A percentile compares a stretch with the other conserved stretches of the same genome.
phyloP scores from a whole-genome alignment of 2,113 vertebrate species.

The Varanus salvator region DNA sequence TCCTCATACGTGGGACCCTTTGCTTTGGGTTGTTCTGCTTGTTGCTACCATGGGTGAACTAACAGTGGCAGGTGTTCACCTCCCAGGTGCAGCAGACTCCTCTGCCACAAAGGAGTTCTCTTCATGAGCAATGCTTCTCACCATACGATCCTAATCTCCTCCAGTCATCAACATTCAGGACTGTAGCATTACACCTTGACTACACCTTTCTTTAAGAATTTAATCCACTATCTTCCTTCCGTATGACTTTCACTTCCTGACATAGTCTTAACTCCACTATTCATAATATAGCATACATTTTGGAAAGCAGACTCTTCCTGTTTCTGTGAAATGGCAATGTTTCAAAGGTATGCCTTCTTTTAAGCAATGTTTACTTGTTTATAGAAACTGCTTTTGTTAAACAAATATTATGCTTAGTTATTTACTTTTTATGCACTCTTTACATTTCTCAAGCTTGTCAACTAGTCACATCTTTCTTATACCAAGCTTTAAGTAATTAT shows the following conservation, averaged over 20 bases:
- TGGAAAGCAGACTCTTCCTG: background rate
- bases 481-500: background rate
- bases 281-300: background rate
- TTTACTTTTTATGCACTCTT: background rate
- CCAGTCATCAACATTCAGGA: too few relatives aligned
- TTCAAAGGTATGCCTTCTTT: background rate
- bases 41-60: too few relatives aligned
- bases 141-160: too few relatives aligned
- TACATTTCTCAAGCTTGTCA: background rate
- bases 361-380: conserved; percentile 3
- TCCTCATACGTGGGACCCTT: too few relatives aligned
- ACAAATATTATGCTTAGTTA: background rate
- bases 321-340: too few relatives aligned
- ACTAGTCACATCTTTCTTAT: background rate
- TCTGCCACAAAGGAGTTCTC: too few relatives aligned
- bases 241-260: background rate
- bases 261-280: background rate
- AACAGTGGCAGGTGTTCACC: too few relatives aligned
- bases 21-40: too few relatives aligned
- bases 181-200: too few relatives aligned
- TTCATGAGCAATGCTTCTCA: too few relatives aligned
- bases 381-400: background rate
- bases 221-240: background rate
- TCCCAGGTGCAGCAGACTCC: too few relatives aligned
- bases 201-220: too few relatives aligned